Percentiles rank a stretch among this genome's conserved stretches.
Evolutionary conservation across 2,113 vertebrate genomes (phyloP).

Genomic region (Urocolius indicus): DNA sequence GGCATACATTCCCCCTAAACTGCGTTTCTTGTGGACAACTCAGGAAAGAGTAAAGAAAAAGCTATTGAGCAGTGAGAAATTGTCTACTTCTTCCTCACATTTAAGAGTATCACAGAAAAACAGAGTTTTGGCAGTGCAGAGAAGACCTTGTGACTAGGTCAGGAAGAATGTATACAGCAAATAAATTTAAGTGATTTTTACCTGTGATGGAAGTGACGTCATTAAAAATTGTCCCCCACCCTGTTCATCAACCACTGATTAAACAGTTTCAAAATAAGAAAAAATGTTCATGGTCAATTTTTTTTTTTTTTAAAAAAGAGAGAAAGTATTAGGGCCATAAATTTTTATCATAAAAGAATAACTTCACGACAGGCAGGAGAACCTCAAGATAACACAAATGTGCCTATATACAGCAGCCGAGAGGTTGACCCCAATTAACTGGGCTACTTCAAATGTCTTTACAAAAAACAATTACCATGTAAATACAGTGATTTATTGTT

Average conservation of each 20-base stretch:
- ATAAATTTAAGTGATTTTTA: background rate
- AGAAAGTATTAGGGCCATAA: background rate
- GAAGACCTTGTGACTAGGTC: background rate
- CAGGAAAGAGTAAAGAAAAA: background rate
- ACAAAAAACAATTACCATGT: background rate
- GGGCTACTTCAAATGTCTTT: background rate
- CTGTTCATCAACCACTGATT: background rate
- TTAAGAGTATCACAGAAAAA: background rate
- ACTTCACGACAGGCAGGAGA: background rate
- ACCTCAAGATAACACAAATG: background rate
- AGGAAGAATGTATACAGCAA: background rate
- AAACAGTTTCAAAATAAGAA: background rate
- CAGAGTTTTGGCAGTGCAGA: background rate
- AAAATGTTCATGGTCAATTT: background rate
- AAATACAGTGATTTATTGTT: background rate
- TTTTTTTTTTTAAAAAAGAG: background rate
- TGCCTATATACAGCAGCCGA: background rate
- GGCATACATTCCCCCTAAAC: background rate
- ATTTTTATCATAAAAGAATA: background rate
- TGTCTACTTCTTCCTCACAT: background rate
- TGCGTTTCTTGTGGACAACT: background rate
- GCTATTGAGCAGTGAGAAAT: background rate
- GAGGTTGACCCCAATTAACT: conserved; percentile 19
- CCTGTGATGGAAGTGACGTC: background rate
- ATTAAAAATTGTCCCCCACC: background rate